Evolutionary conservation across 92 coral and sea anemone species (phyloP), one percentile per base, ranked within the genome.

Genomic region (Heteractis magnifica): DNA sequence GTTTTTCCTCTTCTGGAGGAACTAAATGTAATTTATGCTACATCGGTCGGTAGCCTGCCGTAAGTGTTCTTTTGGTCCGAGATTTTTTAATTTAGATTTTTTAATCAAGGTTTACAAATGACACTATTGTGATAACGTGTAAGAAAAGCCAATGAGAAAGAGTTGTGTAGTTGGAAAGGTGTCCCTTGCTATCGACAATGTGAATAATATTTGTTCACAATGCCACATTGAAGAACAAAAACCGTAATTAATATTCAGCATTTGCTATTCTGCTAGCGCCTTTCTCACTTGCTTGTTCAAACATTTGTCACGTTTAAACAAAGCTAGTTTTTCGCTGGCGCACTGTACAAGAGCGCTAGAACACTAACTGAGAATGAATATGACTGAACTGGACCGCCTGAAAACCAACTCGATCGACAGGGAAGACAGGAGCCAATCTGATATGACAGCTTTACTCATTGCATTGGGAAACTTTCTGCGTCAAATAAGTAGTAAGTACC

Each of bases 381-480:
- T 8, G 26, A 7, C 26, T 62, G 18, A 10, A 62, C 77, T 41
- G 51, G 12, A 7, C 3, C 3, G 79, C 10, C 10, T 18, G 53
- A 51, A 16, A 21, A 21, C 44, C 18, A 49, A 11, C 19, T 8
- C 34, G 18, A 76, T 34, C 44, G 44, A 34, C 44, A 14, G 26
- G 13, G 16, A 76, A 76, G 4, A 14, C 79, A 51, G 26, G 62
- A 48, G 18, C 23, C 56, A 19, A 78, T 56, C 18, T 8, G 76
- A 50, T 19, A 82, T 82, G 85, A 82, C 78, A 6, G 18, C 78
- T 4, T 16, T 82, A 2, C 52, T 73, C 0, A 82, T 82, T 12
- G 85, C 85, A 8, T 48, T 82, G 21, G 85, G 85, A 11, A 82
- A 73, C 71, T 71, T 82, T 52, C 23, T 82, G 16, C 85, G 85